Conservation (phyloP, 2,888 invertebrate genomes). For the Carcina quercana region DNA sequence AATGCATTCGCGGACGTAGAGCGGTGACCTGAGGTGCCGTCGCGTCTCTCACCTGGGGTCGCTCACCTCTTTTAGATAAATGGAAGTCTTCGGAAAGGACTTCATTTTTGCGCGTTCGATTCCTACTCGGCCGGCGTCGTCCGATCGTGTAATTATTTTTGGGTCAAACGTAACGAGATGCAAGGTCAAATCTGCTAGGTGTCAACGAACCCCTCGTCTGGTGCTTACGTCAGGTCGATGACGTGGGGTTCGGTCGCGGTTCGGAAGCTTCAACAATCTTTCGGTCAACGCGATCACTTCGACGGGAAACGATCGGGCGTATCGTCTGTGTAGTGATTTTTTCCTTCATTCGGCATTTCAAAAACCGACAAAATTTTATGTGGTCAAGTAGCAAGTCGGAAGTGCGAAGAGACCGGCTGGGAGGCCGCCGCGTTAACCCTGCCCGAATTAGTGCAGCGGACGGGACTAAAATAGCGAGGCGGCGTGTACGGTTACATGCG, state of each 20-base stretch:
- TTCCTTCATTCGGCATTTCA: constrained; percentile 3
- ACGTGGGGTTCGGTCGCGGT: constrained; percentile 53
- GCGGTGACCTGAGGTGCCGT: constrained; percentile 69
- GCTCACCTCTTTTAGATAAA: constrained; percentile 48
- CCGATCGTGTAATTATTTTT: constrained; percentile 37
- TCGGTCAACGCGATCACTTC: constrained; percentile 13
- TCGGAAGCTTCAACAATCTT: constrained; percentile 26
- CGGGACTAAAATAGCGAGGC: constrained; percentile 69
- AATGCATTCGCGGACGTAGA: constrained; percentile 73
- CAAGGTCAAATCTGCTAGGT: constrained; percentile 64
- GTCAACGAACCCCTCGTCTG: constrained; percentile 68
- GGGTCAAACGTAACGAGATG: constrained; percentile 53
- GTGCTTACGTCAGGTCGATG: constrained; percentile 66
- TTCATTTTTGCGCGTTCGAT: constrained; percentile 20
- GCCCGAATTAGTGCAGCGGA: constrained; percentile 73
- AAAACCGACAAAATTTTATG: constrained; percentile 23
- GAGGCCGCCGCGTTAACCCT: constrained; percentile 71
- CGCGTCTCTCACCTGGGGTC: constrained; percentile 63
- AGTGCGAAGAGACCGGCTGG: constrained; percentile 55
- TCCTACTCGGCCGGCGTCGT: constrained; percentile 18
- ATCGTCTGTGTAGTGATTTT: constrained; percentile 20
- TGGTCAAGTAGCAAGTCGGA: constrained; percentile 60
- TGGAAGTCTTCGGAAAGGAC: constrained; percentile 23
- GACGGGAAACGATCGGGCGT: constrained; percentile 18
- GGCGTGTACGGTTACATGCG: constrained; percentile 71